phyloP scores from a whole-genome alignment of 2,113 vertebrate species.

The Burhinus oedicnemus region DNA sequence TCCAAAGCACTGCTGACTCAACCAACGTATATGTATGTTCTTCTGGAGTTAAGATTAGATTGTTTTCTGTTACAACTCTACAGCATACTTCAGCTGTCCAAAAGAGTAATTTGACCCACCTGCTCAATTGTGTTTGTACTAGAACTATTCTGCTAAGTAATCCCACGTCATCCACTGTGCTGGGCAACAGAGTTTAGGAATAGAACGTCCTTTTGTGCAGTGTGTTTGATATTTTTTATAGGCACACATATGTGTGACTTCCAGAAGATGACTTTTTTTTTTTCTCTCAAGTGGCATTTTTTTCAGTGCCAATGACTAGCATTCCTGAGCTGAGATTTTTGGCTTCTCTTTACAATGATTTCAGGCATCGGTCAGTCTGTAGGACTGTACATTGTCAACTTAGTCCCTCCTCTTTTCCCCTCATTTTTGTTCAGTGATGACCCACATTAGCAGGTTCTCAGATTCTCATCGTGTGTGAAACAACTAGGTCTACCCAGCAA shows the following conservation, averaged over 20 bases:
- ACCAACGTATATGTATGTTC: background rate
- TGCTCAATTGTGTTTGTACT: background rate
- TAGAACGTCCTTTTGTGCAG: background rate
- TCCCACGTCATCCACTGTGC: background rate
- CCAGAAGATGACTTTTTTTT: background rate
- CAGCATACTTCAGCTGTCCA: background rate
- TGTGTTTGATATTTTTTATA: background rate
- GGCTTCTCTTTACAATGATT: background rate
- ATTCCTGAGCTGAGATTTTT: background rate
- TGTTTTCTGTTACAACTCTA: background rate
- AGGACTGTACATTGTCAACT: background rate
- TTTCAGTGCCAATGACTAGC: background rate
- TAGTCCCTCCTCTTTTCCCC: background rate
- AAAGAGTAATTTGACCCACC: background rate
- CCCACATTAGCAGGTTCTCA: background rate
- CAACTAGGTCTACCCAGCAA: background rate
- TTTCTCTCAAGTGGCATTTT: background rate
- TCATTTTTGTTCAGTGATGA: background rate
- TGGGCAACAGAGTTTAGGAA: background rate
- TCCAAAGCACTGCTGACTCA: background rate
- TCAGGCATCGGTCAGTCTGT: background rate
- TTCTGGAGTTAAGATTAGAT: background rate
- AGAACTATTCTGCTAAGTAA: background rate
- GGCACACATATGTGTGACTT: background rate
- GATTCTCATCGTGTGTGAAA: background rate